Percentiles rank a stretch among this genome's conserved stretches.
Conservation (phyloP, 2,797 vertebrate genomes). For the Falco berigora region DNA sequence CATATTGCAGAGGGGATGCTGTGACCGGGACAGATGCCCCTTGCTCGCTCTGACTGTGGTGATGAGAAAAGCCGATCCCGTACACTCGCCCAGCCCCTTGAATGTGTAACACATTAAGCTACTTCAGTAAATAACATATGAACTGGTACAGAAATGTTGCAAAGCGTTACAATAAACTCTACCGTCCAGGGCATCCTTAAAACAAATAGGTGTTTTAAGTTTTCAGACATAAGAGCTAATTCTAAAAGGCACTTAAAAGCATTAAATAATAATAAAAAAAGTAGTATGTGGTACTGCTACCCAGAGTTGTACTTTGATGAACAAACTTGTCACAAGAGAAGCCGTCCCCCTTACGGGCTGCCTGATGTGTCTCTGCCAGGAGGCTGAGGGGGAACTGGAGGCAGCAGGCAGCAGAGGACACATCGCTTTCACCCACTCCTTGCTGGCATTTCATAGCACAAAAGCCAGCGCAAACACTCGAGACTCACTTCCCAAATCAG, state of each 20-base stretch:
- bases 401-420: fast-evolving
- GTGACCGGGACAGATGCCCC: not conserved
- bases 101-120: not conserved
- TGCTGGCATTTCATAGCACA: not conserved
- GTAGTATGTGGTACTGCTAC: not conserved
- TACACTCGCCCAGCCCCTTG: fast-evolving
- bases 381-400: not conserved
- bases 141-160: fast-evolving
- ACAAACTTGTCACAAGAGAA: not conserved
- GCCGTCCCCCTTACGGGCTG: not conserved
- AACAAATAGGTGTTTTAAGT: not conserved
- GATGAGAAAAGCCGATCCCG: not conserved
- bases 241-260: not conserved
- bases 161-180: fast-evolving
- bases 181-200: fast-evolving
- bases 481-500: not conserved
- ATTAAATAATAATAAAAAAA: not conserved
- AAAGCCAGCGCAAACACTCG: not conserved
- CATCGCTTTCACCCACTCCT: not conserved
- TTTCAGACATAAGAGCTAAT: not conserved
- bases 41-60: fast-evolving
- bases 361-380: not conserved
- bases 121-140: not conserved
- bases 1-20: fast-evolving
- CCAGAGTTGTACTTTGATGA: not conserved